phyloP scores from a whole-genome alignment of 2,888 invertebrate species.

The Plagodis dolabraria region DNA sequence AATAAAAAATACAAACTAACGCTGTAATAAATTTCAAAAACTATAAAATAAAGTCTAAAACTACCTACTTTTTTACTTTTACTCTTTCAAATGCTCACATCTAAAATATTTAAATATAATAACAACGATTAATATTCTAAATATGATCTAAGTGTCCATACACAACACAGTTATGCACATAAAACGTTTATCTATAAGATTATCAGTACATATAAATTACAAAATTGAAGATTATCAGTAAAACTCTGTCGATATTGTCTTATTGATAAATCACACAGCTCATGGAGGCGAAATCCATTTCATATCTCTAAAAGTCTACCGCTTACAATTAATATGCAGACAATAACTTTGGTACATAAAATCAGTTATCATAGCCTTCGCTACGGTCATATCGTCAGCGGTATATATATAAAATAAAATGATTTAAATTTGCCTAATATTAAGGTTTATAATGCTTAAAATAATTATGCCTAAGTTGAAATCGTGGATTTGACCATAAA shows the following conservation, averaged over 20 bases:
- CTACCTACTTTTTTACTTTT: conserved; percentile 7
- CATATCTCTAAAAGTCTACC: conserved; percentile 44
- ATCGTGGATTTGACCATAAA: conserved; percentile 26
- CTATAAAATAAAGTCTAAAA: conserved; percentile 28
- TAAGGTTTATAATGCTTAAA: conserved; percentile 10
- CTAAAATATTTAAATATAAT: conserved; percentile 75
- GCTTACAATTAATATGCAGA: conserved; percentile 51
- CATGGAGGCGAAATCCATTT: conserved; percentile 53
- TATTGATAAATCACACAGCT: conserved; percentile 69
- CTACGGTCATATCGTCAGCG: conserved; percentile 23
- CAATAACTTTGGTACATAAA: conserved; percentile 74
- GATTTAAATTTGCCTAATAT: conserved; percentile 12
- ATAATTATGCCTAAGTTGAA: conserved; percentile 21
- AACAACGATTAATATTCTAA: conserved; percentile 66
- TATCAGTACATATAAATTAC: conserved; percentile 51
- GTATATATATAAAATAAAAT: conserved; percentile 28
- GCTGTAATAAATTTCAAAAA: conserved; percentile 57
- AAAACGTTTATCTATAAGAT: conserved; percentile 45
- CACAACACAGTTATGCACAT: conserved; percentile 71
- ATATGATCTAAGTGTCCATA: conserved; percentile 45
- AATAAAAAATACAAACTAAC: conserved; percentile 43
- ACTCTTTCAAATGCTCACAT: conserved; percentile 63
- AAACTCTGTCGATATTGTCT: conserved; percentile 71
- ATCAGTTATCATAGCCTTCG: conserved; percentile 65
- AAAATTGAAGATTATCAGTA: conserved; percentile 59